Conservation (phyloP, 2,888 invertebrate genomes). For the Caenorhabditis drosophilae region DNA sequence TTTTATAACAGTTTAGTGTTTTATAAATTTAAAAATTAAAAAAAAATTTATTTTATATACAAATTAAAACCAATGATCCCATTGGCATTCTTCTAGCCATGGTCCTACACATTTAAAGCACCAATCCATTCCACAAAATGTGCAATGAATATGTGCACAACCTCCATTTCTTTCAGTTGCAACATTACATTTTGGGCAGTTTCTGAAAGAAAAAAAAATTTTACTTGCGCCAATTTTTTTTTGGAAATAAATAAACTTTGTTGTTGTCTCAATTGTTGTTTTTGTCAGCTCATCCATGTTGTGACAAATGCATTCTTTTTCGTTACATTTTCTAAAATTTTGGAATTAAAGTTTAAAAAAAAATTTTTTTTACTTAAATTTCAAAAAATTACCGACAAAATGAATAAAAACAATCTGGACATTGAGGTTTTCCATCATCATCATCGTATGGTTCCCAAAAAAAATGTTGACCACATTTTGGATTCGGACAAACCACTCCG, state of each 20-base stretch:
- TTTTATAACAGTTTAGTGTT: too few relatives aligned
- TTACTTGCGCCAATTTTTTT: background rate
- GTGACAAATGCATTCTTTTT: constrained; percentile 24
- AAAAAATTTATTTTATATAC: too few relatives aligned
- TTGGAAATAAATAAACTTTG: constrained; percentile 10
- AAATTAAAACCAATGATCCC: constrained; percentile 68
- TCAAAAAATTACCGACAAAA: constrained; percentile 30
- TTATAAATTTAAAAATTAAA: too few relatives aligned
- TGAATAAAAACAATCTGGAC: constrained; percentile 50
- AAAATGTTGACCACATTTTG: constrained; percentile 53
- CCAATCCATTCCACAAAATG: constrained; percentile 59
- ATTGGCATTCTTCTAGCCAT: constrained; percentile 64
- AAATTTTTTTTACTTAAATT: background rate
- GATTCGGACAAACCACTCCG: constrained; percentile 53
- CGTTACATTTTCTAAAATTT: constrained; percentile 14
- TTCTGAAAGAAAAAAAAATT: constrained; percentile 17
- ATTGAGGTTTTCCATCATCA: constrained; percentile 42
- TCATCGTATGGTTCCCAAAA: constrained; percentile 52
- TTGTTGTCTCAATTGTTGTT: constrained; percentile 30
- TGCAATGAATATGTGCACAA: constrained; percentile 63
- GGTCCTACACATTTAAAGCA: constrained; percentile 51
- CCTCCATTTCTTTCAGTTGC: constrained; percentile 63
- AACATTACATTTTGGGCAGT: constrained; percentile 57
- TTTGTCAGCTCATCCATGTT: constrained; percentile 21
- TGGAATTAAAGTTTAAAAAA: constrained; percentile 1